Evolutionary conservation across 2,888 invertebrate species (phyloP).

Genomic region (Oxytorus armatus): DNA sequence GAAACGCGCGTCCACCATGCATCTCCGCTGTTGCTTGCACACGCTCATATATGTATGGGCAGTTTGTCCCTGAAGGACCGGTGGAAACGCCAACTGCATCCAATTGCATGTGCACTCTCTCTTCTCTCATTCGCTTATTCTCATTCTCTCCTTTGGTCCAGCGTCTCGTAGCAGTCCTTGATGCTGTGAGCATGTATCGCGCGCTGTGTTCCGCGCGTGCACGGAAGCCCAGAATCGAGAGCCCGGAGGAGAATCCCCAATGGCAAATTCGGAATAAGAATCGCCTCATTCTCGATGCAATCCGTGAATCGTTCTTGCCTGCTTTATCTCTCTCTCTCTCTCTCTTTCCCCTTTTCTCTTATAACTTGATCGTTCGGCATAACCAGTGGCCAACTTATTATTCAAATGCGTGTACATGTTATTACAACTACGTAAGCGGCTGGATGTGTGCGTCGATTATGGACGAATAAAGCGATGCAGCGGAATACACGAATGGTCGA

Average conservation of each 20-base stretch:
- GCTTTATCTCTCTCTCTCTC: conserved; percentile 32
- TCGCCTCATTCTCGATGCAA: conserved; percentile 71
- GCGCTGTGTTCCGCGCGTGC: conserved; percentile 52
- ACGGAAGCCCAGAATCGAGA: conserved; percentile 53
- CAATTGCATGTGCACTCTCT: conserved; percentile 21
- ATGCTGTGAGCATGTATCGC: conserved; percentile 43
- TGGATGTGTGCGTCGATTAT: conserved; percentile 8
- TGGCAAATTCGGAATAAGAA: conserved; percentile 73
- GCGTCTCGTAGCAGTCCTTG: conserved; percentile 7
- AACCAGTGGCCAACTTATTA: conserved; percentile 67
- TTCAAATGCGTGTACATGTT: conserved; percentile 51
- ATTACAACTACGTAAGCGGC: neutral
- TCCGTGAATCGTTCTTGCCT: conserved; percentile 60
- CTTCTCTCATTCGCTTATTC: conserved; percentile 43
- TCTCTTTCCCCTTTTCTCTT: conserved; percentile 36
- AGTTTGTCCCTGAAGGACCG: conserved; percentile 6
- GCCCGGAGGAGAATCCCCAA: conserved; percentile 49
- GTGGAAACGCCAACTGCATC: conserved; percentile 22
- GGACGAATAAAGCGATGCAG: conserved; percentile 13
- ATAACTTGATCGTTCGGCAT: conserved; percentile 44
- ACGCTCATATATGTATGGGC: neutral
- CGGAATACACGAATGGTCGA: conserved; percentile 13
- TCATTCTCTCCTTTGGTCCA: conserved; percentile 27
- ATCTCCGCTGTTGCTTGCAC: conserved; percentile 23
- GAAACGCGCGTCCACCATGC: conserved; percentile 40